Evolutionary conservation across 1,140 invertebrate species (phyloP), one percentile per base, ranked within the genome.

Genomic region (Achroia grisella): DNA sequence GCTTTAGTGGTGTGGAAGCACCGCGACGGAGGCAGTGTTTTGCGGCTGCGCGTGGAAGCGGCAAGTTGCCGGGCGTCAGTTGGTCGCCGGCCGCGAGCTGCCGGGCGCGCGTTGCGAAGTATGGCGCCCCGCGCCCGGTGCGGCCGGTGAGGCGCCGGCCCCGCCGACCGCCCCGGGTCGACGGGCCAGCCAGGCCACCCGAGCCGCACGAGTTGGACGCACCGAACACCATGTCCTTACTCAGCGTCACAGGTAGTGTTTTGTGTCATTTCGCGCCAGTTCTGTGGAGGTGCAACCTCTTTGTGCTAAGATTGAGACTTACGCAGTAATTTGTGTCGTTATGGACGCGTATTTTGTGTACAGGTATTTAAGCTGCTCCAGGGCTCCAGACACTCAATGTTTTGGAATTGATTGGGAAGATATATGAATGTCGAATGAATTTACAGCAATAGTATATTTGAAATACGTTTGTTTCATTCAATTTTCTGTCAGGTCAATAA

Each of bases 201-300:
- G 58, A 52, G 50, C 65, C 68, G 35, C 35, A 10, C 35, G n/a
- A 34, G n/a, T 4, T 12, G 32, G n/a, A 11, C 10, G 10, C 10
- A 31, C 10, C 30, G 30, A 23, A 23, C 84, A 81, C 57, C 82
- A 87, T 87, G 84, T 87, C 84, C 69, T 81, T 87, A 71, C 85
- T 87, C 68, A 87, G 85, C 80, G 85, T 87, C 68, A 87, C 85
- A 86, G 85, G 85, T 57, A 50, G 48, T 59, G 54, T 46, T 27
- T 35, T 27, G 51, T 61, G 48, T 35, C 48, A 23, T 44, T 35
- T 63, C 62, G 52, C 61, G 62, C 65, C 58, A 61, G 49, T 58
- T 54, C 40, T 28, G 34, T n/a, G 47, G 34, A 17, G 40, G 36
- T 37, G 39, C 43, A 49, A 52, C 43, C 43, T 52, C 63, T 59